Conservation (phyloP, 2,888 invertebrate genomes). For the Himalopsyche tibetana region DNA sequence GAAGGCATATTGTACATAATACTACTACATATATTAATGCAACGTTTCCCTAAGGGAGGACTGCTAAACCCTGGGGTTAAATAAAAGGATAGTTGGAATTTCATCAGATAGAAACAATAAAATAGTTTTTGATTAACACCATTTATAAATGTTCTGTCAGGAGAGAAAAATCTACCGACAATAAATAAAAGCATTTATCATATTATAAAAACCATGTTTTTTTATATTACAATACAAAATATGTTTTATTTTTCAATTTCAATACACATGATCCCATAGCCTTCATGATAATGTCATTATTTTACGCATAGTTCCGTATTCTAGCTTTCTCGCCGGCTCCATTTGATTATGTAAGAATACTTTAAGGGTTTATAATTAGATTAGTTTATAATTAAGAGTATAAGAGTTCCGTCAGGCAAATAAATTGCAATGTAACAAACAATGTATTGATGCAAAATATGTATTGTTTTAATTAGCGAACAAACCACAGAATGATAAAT, state of each 20-base stretch:
- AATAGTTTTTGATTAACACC: not conserved
- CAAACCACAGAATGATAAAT: no score
- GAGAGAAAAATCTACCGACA: no score
- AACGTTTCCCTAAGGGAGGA: not conserved
- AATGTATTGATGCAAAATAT: not conserved
- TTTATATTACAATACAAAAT: constrained; percentile 8
- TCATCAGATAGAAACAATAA: not conserved
- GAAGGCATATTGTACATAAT: constrained; percentile 2
- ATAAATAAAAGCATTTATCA: no score
- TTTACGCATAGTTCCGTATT: not conserved
- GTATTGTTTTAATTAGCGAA: no score
- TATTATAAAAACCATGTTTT: no score
- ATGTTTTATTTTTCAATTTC: constrained; percentile 33
- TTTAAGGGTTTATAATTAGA: not conserved
- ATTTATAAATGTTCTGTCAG: no score
- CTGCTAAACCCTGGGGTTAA: not conserved
- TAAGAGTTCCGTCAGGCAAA: not conserved
- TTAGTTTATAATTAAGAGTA: not conserved
- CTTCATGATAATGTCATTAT: constrained; percentile 33
- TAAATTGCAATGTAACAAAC: not conserved
- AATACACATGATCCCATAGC: constrained; percentile 33
- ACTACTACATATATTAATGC: not conserved
- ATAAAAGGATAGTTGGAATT: not conserved
- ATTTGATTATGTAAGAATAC: constrained; percentile 15
- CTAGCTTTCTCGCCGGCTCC: not conserved